Evolutionary conservation across 2,888 invertebrate species (phyloP).

Genomic region (Drosophila imparisetae): DNA sequence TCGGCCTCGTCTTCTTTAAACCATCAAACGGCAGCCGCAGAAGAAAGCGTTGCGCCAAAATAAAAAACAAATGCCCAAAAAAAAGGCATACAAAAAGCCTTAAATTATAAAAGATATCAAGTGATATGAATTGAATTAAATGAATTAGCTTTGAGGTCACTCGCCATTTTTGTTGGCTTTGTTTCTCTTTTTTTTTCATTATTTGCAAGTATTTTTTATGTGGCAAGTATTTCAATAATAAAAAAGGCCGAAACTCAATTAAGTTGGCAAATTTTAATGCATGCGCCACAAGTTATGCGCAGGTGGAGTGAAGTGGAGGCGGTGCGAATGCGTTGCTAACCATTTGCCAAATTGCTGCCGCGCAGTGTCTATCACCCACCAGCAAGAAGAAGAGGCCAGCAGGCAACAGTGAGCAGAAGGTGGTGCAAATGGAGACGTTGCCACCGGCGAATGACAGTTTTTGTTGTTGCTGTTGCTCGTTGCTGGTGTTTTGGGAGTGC

Average conservation of each 20-base stretch:
- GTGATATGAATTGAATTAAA: slow-evolving; percentile 53
- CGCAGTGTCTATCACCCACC: slow-evolving; percentile 26
- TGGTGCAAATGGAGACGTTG: slow-evolving; percentile 40
- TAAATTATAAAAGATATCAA: slow-evolving; percentile 27
- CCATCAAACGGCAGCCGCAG: slow-evolving; percentile 42
- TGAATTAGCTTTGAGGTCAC: slow-evolving; percentile 64
- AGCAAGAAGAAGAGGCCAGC: background rate
- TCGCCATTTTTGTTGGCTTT: slow-evolving; percentile 9
- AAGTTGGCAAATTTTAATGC: slow-evolving; percentile 39
- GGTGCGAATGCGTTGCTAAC: slow-evolving; percentile 41
- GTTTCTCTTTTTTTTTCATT: background rate
- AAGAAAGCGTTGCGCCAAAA: slow-evolving; percentile 67
- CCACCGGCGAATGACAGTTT: slow-evolving; percentile 41
- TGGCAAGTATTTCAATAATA: slow-evolving; percentile 40
- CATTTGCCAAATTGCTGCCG: slow-evolving; percentile 48
- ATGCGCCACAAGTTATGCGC: slow-evolving; percentile 18
- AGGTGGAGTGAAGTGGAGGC: slow-evolving; percentile 31
- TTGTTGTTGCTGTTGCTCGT: slow-evolving; percentile 8
- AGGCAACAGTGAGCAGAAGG: background rate
- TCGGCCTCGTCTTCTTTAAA: slow-evolving; percentile 38
- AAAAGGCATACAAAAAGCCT: slow-evolving; percentile 6
- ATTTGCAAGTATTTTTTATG: slow-evolving; percentile 3
- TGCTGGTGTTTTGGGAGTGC: slow-evolving; percentile 60
- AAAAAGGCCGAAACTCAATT: slow-evolving; percentile 50
- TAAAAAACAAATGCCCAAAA: background rate